A percentile compares a stretch with the other conserved stretches of the same genome.
phyloP scores from a whole-genome alignment of 2,797 vertebrate species.

The Champsocephalus gunnari region DNA sequence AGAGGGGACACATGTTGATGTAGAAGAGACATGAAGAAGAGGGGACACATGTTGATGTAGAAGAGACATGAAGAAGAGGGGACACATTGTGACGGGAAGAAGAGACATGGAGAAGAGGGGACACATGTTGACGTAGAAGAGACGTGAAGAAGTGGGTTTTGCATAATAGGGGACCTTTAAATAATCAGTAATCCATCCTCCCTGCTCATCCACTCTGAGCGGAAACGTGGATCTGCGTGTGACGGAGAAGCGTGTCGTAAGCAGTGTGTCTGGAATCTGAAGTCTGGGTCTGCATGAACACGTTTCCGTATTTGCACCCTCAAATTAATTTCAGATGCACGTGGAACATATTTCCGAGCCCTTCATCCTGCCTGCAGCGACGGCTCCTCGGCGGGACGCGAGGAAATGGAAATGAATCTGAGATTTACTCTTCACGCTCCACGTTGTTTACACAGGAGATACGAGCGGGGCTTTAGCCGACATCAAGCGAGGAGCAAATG shows the following conservation, averaged over 20 bases:
- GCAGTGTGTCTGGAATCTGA: background rate
- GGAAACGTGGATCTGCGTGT: conserved; percentile 10
- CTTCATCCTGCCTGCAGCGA: conserved; percentile 9
- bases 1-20: too few species aligned
- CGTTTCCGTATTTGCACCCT: conserved; percentile 28
- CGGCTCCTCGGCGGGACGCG: conserved; percentile 25
- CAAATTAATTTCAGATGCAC: conserved; percentile 40
- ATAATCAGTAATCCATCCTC: background rate
- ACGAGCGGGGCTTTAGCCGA: conserved; percentile 9
- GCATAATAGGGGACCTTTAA: background rate
- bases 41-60: too few species aligned
- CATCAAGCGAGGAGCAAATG: conserved; percentile 20
- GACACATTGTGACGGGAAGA: too few species aligned
- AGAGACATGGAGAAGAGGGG: too few species aligned
- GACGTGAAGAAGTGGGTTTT: too few species aligned
- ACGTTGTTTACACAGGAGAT: conserved; percentile 50
- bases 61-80: too few species aligned
- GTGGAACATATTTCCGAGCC: conserved; percentile 24
- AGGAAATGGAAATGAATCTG: conserved; percentile 57
- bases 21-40: too few species aligned
- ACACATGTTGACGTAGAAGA: too few species aligned
- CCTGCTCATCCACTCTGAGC: background rate
- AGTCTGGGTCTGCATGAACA: conserved; percentile 19
- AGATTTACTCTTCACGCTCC: conserved; percentile 47
- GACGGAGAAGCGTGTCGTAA: background rate